phyloP scores from a whole-genome alignment of 2,888 invertebrate genomes.

The Plutella xylostella region DNA sequence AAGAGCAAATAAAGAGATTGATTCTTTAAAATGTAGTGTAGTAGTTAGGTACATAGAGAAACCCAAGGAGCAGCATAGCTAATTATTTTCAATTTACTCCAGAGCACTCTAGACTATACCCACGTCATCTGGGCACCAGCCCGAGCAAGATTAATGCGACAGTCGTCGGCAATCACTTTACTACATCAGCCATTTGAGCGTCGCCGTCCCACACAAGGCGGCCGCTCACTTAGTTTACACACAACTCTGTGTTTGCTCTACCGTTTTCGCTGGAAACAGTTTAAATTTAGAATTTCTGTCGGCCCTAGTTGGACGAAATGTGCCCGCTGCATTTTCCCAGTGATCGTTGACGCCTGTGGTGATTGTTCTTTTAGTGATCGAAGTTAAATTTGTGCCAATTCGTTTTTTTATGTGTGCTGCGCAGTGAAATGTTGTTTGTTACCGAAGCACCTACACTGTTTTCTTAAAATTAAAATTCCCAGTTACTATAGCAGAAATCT shows the following conservation, averaged over 20 bases:
- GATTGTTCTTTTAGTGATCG: slow-evolving; percentile 3
- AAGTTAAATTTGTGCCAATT: slow-evolving; percentile 13
- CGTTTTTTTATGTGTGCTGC: no score
- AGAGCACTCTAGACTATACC: no score
- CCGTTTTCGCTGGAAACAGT: slow-evolving; percentile 58
- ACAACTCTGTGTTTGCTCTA: slow-evolving; percentile 43
- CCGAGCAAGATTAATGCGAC: slow-evolving; percentile 35
- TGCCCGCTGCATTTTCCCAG: slow-evolving; percentile 45
- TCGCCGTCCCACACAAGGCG: slow-evolving; percentile 46
- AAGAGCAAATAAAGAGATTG: no score
- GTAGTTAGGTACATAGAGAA: no score
- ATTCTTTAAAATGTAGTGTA: no score
- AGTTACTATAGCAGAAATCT: no score
- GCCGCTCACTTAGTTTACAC: slow-evolving; percentile 36
- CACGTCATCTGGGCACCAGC: slow-evolving; percentile 20
- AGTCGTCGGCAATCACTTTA: slow-evolving; percentile 30
- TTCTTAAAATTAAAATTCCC: no score
- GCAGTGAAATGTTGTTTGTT: no score
- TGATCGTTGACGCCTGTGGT: slow-evolving; percentile 35
- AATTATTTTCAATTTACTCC: background rate
- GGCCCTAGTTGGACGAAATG: slow-evolving; percentile 56
- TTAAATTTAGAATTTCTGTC: slow-evolving; percentile 67
- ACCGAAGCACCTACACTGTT: no score
- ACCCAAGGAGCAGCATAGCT: no score
- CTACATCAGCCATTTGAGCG: slow-evolving; percentile 37